Evolutionary conservation across 2,113 vertebrate genomes (phyloP).

Genomic region (Macrotis lagotis): DNA sequence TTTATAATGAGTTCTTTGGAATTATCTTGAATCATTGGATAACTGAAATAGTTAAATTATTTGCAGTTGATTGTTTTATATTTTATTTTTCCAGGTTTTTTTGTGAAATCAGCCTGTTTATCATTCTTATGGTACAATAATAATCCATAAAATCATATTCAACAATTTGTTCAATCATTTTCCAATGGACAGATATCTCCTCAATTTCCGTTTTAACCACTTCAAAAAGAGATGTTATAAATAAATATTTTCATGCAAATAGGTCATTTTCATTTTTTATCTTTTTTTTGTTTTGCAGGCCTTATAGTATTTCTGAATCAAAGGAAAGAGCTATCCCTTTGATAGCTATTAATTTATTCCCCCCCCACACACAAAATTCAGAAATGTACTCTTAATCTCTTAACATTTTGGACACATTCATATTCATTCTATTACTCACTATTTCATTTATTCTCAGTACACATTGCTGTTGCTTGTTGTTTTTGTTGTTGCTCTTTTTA

Average conservation of each 20-base stretch:
- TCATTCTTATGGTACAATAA: too few species aligned
- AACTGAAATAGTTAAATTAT: too few species aligned
- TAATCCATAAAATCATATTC: too few species aligned
- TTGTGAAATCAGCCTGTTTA: too few species aligned
- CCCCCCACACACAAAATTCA: background rate
- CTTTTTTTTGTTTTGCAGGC: background rate
- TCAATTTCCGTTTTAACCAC: background rate
- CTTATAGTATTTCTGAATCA: background rate
- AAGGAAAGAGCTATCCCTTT: background rate
- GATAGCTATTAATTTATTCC: background rate
- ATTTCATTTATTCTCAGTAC: background rate
- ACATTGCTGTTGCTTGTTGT: too few species aligned
- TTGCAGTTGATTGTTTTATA: too few species aligned
- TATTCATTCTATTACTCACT: background rate
- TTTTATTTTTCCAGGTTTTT: too few species aligned
- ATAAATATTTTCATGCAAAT: background rate
- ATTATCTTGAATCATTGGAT: too few species aligned
- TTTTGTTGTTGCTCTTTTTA: too few species aligned
- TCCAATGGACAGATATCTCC: too few species aligned
- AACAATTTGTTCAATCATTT: background rate
- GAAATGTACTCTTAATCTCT: background rate
- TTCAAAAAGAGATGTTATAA: background rate
- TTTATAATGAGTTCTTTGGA: too few species aligned
- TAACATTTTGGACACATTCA: background rate
- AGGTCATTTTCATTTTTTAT: background rate